These are phyloP conservation scores for Hystrix brachyura DNA, from an alignment of 2,113 vertebrate species.

Conservation along the genomic window DNA sequence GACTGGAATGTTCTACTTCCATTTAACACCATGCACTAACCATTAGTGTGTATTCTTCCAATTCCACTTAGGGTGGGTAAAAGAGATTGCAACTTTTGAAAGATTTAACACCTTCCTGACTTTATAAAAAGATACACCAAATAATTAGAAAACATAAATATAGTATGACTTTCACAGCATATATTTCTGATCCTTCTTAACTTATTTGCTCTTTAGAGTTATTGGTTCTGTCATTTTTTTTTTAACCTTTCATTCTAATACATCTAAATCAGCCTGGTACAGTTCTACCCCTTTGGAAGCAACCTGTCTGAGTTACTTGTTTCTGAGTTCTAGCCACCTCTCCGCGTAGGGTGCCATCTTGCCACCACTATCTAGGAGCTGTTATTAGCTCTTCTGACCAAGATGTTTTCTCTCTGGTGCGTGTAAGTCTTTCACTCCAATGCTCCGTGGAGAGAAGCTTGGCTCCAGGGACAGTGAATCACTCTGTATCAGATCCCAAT, in stretches of 20 bases:
- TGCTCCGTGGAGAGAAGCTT: background rate
- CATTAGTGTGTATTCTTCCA: background rate
- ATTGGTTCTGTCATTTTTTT: background rate
- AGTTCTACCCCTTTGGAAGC: background rate
- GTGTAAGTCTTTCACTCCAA: background rate
- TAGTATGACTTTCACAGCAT: background rate
- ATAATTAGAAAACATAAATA: background rate
- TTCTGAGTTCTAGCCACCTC: background rate
- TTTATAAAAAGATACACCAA: background rate
- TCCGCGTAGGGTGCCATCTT: background rate
- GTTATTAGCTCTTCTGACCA: background rate
- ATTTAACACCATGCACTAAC: background rate
- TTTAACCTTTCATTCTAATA: background rate
- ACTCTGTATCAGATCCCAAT: background rate
- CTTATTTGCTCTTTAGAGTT: background rate
- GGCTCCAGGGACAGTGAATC: background rate
- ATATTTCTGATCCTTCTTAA: background rate
- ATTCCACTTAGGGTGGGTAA: background rate
- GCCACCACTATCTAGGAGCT: background rate
- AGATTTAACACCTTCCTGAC: background rate
- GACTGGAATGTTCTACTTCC: background rate
- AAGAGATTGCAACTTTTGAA: background rate
- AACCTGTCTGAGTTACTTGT: background rate
- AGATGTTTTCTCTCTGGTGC: background rate
- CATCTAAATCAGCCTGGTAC: background rate